Evolutionary conservation across 1,140 invertebrate species (phyloP).

Genomic region (Helicoverpa armigera): DNA sequence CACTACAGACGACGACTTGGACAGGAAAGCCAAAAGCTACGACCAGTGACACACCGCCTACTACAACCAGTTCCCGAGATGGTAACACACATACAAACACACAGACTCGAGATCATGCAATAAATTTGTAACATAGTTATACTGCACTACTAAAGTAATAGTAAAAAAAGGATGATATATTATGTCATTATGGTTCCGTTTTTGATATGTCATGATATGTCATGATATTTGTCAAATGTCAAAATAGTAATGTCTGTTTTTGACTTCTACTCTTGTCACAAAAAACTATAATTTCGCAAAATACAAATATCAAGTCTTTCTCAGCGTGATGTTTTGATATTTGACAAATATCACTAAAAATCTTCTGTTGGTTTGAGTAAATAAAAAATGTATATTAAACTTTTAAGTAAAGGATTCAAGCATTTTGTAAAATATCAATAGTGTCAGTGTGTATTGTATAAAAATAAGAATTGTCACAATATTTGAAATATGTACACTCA

Average conservation of each 20-base stretch:
- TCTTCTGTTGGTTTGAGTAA: not conserved
- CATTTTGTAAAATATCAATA: too few relatives aligned
- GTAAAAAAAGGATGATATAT: too few relatives aligned
- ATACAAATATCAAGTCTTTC: not conserved
- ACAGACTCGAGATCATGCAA: constrained; percentile 44
- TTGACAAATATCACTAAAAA: not conserved
- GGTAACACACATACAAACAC: constrained; percentile 53
- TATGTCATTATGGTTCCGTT: too few relatives aligned
- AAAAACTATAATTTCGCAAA: too few relatives aligned
- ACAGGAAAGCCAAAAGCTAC: constrained; percentile 81
- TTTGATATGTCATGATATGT: too few relatives aligned
- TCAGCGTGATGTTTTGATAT: not conserved
- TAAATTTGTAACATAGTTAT: constrained; percentile 5
- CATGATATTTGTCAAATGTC: constrained; percentile 7
- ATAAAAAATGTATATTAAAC: too few relatives aligned
- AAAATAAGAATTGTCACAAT: too few relatives aligned
- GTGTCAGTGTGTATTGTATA: too few relatives aligned
- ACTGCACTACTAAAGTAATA: not conserved
- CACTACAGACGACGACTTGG: constrained; percentile 82
- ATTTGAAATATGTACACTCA: too few relatives aligned
- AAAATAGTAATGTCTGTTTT: not conserved
- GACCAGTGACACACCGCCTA: constrained; percentile 75
- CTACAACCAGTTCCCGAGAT: constrained; percentile 38
- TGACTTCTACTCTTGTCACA: too few relatives aligned
- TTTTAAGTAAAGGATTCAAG: too few relatives aligned